phyloP scores from a whole-genome alignment of 2,888 invertebrate species.

The Venusia cambrica region DNA sequence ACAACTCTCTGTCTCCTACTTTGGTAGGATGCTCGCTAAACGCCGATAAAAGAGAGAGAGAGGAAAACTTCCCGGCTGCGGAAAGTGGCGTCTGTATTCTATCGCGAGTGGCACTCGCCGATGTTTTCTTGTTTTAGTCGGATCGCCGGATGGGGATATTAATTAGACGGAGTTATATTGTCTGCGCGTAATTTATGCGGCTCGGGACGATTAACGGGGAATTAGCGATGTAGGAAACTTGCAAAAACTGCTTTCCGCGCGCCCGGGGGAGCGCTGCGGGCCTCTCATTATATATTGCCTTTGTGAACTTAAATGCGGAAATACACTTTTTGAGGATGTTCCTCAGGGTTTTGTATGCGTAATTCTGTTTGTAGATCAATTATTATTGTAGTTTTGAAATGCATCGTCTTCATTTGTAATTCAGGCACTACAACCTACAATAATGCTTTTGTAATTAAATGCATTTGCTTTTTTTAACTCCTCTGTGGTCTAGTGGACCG shows the following conservation, averaged over 20 bases:
- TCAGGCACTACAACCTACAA: too few species aligned
- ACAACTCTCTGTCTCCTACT: not conserved
- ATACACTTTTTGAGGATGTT: too few species aligned
- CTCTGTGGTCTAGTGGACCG: too few species aligned
- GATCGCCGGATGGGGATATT: slow-evolving; percentile 28
- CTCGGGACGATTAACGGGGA: slow-evolving; percentile 28
- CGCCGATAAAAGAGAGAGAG: not conserved
- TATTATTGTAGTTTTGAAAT: too few species aligned
- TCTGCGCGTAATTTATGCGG: slow-evolving; percentile 29
- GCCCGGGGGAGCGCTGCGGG: not conserved
- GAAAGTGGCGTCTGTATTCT: not conserved
- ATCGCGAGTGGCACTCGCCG: slow-evolving; percentile 9
- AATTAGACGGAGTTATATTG: slow-evolving; percentile 30
- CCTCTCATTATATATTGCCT: slow-evolving; percentile 5
- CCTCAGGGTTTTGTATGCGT: too few species aligned
- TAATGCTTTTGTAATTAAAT: too few species aligned
- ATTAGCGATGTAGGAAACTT: slow-evolving; percentile 20
- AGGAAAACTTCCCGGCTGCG: not conserved
- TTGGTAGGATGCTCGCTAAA: too few species aligned
- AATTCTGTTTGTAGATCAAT: too few species aligned
- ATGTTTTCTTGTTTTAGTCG: slow-evolving; percentile 23
- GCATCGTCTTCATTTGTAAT: too few species aligned
- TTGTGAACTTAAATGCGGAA: not conserved
- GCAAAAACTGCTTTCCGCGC: slow-evolving; percentile 3
- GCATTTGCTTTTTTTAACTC: too few species aligned